Percentiles rank a stretch among this genome's conserved stretches.
Evolutionary conservation across 2,888 invertebrate species (phyloP).

Genomic region (Leptinotarsa peninsularis): DNA sequence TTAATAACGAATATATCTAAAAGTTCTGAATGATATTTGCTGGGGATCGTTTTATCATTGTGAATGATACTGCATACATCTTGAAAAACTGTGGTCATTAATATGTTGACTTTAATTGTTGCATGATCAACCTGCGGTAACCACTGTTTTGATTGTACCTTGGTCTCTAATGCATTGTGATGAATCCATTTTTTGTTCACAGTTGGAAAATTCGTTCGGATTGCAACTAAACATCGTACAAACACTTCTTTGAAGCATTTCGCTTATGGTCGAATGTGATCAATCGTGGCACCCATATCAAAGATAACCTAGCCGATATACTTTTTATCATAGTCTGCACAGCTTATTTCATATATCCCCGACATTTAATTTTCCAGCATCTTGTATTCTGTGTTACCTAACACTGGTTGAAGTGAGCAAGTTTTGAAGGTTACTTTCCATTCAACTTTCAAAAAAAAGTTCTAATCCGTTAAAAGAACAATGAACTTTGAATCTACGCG

Average conservation of each 20-base stretch:
- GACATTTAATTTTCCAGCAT: too few species aligned
- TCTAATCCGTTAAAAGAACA: too few species aligned
- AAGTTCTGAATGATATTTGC: not conserved
- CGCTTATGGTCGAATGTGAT: not conserved
- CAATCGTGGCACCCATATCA: not conserved
- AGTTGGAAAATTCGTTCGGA: conserved; percentile 10
- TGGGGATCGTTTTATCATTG: not conserved
- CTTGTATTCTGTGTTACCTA: too few species aligned
- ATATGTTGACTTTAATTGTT: not conserved
- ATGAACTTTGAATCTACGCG: too few species aligned
- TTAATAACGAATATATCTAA: not conserved
- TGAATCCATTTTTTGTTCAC: conserved; percentile 21
- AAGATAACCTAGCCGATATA: not conserved
- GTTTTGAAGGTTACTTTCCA: too few species aligned
- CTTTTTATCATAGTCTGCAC: too few species aligned
- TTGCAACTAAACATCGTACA: conserved; percentile 34
- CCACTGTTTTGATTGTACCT: conserved; percentile 27
- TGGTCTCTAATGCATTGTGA: conserved; percentile 28
- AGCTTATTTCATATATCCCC: too few species aligned
- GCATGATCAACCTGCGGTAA: not conserved
- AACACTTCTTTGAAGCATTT: conserved; percentile 38
- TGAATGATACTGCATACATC: not conserved
- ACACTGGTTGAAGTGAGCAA: too few species aligned
- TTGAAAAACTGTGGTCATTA: not conserved
- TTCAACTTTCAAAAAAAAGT: too few species aligned